phyloP scores from a whole-genome alignment of 2,888 invertebrate genomes.

The Chymomyza procnemis region DNA sequence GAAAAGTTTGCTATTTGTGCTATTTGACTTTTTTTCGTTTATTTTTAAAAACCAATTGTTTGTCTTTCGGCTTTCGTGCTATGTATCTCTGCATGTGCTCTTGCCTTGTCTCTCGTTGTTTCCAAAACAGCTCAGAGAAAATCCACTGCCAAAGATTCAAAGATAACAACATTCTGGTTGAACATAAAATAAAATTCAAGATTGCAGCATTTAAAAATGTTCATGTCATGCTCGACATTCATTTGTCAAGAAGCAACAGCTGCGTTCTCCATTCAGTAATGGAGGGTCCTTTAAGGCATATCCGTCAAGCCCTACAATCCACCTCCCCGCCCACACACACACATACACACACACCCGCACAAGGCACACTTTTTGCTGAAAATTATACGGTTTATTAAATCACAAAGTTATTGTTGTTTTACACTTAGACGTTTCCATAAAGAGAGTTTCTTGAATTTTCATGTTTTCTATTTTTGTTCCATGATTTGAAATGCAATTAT shows the following conservation, averaged over 20 bases:
- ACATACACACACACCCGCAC: not conserved
- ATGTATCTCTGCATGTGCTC: not conserved
- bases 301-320: not conserved
- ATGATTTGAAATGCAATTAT: slow-evolving; percentile 49
- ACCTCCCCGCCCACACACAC: not conserved
- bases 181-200: slow-evolving; percentile 18
- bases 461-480: slow-evolving; percentile 20
- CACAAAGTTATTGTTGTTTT: slow-evolving; percentile 36
- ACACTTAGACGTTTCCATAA: no score
- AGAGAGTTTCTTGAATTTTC: not conserved
- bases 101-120: not conserved
- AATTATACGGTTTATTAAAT: slow-evolving; percentile 68
- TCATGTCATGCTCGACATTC: slow-evolving; percentile 59
- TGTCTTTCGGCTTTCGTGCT: not conserved
- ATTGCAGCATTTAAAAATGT: slow-evolving; percentile 48
- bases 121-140: not conserved
- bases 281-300: not conserved
- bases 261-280: slow-evolving; percentile 23
- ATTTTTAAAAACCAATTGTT: not conserved
- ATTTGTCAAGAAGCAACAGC: slow-evolving; percentile 67
- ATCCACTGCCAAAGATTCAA: slow-evolving; percentile 10
- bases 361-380: slow-evolving; percentile 39
- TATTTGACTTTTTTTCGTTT: not conserved
- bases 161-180: slow-evolving; percentile 3
- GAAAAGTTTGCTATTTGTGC: not conserved